A percentile compares a stretch with the other conserved stretches of the same genome.
Evolutionary conservation across 2,113 vertebrate species (phyloP).

Genomic region (Oreochromis tanganicae): DNA sequence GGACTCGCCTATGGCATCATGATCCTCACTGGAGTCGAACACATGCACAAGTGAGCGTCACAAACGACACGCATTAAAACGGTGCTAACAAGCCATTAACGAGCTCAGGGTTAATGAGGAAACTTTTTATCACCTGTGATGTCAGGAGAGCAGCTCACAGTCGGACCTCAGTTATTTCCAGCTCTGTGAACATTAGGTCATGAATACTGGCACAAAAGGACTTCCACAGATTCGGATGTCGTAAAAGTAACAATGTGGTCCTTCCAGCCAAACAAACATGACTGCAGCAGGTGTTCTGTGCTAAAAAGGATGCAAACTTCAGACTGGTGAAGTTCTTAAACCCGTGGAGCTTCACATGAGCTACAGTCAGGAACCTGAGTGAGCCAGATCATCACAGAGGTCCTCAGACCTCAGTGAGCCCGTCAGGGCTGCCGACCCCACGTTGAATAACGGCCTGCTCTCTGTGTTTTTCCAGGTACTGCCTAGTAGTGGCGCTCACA

Average conservation of each 20-base stretch:
- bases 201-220: background rate
- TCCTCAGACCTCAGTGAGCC: background rate
- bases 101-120: background rate
- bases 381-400: background rate
- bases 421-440: background rate
- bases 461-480: conserved; percentile 71
- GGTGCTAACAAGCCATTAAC: background rate
- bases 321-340: background rate
- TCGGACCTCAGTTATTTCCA: background rate
- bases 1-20: conserved; percentile 93
- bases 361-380: background rate
- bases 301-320: background rate
- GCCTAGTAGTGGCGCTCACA: conserved; percentile 89
- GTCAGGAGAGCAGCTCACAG: background rate
- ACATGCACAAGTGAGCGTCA: conserved; percentile 85
- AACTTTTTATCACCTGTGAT: background rate
- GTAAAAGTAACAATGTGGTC: background rate
- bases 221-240: background rate
- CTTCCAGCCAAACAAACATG: background rate
- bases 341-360: background rate
- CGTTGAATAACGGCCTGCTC: background rate
- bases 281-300: background rate
- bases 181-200: background rate
- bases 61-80: background rate
- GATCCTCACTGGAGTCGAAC: conserved; percentile 85